phyloP scores from a whole-genome alignment of 1,140 invertebrate genomes.

The Scaptomyza graminum region DNA sequence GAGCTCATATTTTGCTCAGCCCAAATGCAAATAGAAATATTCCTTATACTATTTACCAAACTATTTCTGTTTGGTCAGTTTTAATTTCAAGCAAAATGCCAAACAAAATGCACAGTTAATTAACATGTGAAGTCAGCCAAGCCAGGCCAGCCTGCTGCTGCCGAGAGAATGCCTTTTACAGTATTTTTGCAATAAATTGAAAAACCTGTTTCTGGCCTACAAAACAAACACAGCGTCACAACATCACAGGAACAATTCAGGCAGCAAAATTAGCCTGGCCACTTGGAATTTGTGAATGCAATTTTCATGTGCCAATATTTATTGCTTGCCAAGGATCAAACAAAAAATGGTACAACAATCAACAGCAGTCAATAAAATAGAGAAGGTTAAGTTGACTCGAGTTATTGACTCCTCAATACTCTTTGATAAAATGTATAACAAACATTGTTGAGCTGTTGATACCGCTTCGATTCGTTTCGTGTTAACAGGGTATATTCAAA shows the following conservation, averaged over 20 bases:
- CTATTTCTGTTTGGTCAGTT: neutral
- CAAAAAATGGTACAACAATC: conserved; percentile 31
- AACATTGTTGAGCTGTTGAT: neutral
- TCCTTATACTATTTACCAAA: conserved; percentile 22
- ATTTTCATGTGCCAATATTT: conserved; percentile 51
- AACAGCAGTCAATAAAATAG: neutral
- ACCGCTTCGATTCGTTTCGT: neutral
- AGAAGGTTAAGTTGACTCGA: too few relatives aligned
- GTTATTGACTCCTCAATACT: neutral
- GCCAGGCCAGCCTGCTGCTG: neutral
- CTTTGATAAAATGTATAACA: neutral
- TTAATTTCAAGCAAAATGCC: conserved; percentile 29
- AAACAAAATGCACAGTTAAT: conserved; percentile 22
- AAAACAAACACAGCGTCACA: conserved; percentile 21
- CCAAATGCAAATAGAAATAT: conserved; percentile 32
- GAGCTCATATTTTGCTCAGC: neutral
- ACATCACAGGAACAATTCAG: conserved; percentile 31
- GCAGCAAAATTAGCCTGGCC: conserved; percentile 26
- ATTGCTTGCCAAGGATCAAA: conserved; percentile 38
- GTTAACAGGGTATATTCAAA: neutral
- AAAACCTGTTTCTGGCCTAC: conserved; percentile 17
- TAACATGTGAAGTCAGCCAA: neutral
- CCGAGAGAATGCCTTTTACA: too few relatives aligned
- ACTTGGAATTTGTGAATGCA: conserved; percentile 35
- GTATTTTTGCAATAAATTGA: conserved; percentile 3